These are phyloP conservation scores for Sorex maritimensis DNA, from an alignment of 2,797 vertebrate species.

Conservation along the genomic window DNA sequence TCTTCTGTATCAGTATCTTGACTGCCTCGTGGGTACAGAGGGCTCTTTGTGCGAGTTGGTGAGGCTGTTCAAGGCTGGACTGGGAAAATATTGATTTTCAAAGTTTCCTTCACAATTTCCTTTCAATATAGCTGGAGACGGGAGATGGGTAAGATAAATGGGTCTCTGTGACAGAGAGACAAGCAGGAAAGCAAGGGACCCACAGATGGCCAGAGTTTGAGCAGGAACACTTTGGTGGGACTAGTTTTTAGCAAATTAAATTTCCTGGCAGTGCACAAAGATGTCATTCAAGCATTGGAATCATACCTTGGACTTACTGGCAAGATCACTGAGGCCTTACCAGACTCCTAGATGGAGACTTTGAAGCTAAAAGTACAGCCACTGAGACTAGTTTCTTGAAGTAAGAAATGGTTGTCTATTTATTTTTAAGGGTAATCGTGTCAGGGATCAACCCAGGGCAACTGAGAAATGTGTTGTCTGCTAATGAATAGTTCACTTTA, in stretches of 20 bases:
- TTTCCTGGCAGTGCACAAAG: constrained; percentile 27
- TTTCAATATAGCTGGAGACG: constrained; percentile 48
- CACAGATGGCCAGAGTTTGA: neutral
- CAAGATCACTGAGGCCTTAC: neutral
- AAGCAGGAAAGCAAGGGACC: neutral
- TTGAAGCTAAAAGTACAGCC: constrained; percentile 7
- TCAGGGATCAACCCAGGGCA: neutral
- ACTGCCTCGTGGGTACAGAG: constrained; percentile 60
- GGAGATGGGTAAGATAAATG: neutral
- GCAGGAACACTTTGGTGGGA: neutral
- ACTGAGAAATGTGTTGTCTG: constrained; percentile 28
- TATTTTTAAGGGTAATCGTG: no score
- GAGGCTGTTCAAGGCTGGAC: constrained; percentile 55
- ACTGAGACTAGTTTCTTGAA: constrained; percentile 30
- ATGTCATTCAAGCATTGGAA: neutral
- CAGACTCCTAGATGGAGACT: constrained; percentile 33
- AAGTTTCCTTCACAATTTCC: constrained; percentile 28
- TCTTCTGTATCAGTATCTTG: constrained; percentile 50
- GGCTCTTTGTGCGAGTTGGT: constrained; percentile 69
- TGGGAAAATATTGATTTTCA: constrained; percentile 73
- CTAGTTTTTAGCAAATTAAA: neutral
- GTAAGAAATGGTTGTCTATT: neutral
- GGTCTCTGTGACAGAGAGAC: neutral
- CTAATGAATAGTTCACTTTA: constrained; percentile 54
- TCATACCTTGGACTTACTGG: neutral